phyloP scores from a whole-genome alignment of 2,113 vertebrate species.

The Cyprinodon variegatus region DNA sequence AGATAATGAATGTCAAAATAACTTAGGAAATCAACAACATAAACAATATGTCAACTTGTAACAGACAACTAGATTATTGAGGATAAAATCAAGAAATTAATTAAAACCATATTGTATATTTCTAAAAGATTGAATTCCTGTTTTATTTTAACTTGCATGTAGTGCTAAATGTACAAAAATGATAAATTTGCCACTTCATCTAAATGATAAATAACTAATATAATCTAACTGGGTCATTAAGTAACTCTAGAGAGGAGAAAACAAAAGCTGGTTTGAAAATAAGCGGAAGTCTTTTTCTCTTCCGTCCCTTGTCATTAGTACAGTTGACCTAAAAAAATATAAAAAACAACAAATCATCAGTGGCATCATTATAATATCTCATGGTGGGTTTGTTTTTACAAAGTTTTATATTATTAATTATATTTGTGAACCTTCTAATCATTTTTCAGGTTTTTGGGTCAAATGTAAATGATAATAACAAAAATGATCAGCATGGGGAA shows the following conservation, averaged over 20 bases:
- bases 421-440: conserved; percentile 29
- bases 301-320: conserved; percentile 65
- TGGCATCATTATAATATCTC: conserved; percentile 38
- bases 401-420: conserved; percentile 67
- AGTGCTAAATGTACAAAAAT: conserved; percentile 2
- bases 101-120: conserved; percentile 14
- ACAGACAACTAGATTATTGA: conserved; percentile 56
- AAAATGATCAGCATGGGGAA: conserved; percentile 49
- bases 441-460: conserved; percentile 57
- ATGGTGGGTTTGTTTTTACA: conserved; percentile 53
- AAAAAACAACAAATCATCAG: conserved; percentile 58
- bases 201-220: conserved; percentile 59
- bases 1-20: conserved; percentile 72
- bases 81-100: conserved; percentile 34
- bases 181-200: conserved; percentile 30
- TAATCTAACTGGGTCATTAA: conserved; percentile 70
- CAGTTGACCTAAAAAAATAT: conserved; percentile 64
- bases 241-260: conserved; percentile 65
- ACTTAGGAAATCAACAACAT: conserved; percentile 61
- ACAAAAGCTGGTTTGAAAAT: conserved; percentile 39
- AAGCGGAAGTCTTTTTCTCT: conserved; percentile 34
- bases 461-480: conserved; percentile 62
- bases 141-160: conserved; percentile 12
- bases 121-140: background rate
- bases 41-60: conserved; percentile 57